Base-by-base conservation (phyloP, 2,797 vertebrate species). In the Acipenser ruthenus region DNA sequence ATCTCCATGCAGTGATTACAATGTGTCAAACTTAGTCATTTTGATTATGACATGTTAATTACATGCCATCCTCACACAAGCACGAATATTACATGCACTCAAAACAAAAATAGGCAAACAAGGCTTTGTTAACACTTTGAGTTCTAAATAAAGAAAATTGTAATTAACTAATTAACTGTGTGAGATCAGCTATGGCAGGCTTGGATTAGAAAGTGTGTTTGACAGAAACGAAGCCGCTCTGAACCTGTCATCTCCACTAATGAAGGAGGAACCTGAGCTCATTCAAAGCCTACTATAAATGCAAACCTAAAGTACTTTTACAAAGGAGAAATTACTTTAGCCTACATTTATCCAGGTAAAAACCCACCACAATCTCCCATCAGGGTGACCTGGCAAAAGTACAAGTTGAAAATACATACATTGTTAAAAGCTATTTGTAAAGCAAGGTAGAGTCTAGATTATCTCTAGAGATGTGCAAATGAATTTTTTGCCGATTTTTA, bases 1-100 rank as follows among this genome's bases (percentile, higher is more conserved):
- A 98, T 95, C 92, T 96, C 91, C 90, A 90, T 91, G 86, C 93
- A 94, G 95, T 97, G 94, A 97, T 96, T 98, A 96, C 93, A 94
- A 95, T 92, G 91, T 97, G 94, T 97, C 95, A 96, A 95, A 95
- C 89, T 93, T 91, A 92, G 89, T 93, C 90, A 92, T 93, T 93
- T 93, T 96, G 95, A 96, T 97, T 95, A 96, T 94, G 94, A 95
- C 94, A 95, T 93, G 92, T 97, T 98, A 98, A 97, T 97, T 97
- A 98, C 93, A 95, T 86, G 89, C 90, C 88, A 87, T 92, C 89
- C 90, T 93, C 93, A 93, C 92, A 91, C 91, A 93, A 93, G 91
- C 91, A 91, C 89, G 87, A 87, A 92, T 93, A 90, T 92, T 92
- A 92, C 87, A 89, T 83, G 87, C 87, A 83, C 75, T 85, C 82